Base-by-base conservation (phyloP, 2,888 invertebrate species). In the Oligia fasciuncula region DNA sequence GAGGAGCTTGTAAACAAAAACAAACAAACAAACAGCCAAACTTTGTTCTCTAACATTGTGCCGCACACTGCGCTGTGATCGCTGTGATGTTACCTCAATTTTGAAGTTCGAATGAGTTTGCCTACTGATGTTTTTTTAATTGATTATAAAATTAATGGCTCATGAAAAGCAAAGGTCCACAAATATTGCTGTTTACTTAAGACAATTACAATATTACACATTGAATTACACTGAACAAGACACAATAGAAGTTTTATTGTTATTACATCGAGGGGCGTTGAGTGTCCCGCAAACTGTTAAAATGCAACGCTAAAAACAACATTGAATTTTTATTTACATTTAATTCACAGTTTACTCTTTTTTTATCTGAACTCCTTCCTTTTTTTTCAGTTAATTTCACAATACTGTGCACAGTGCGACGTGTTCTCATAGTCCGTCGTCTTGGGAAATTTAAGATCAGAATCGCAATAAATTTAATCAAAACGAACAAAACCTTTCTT, bases 371-470 rank as follows among this genome's bases (percentile, higher is more conserved):
- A 40, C 35, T 60, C n/a, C 29, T 46, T 46, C 17, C 29, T 23
- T 29, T 29, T 67, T 69, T 63, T 54, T 19, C 62, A 65, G 60
- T 57, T 40, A 35, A 62, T 68, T 46, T 51, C 29, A 76, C 62
- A 67, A 72, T 54, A 57, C 23, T 66, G 63, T 19, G 29, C 70
- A 63, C 80, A 29, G 72, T 62, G 77, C 63, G 77, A 69, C 74
- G 49, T 68, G 73, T 29, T 67, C 69, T 69, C 71, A 40, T 76
- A 23, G 69, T 62, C 54, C 19, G 71, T 76, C 87, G 84, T 79
- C 81, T 46, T 74, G 87, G 90, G 88, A 88, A 89, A 89, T 89
- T 83, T 85, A 73, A 68, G 66, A 71, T 80, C 71, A 49, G 75
- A 73, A 80, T 83, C 75, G 79, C 68, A 78, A 84, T 82, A 77